Base-by-base conservation (phyloP, 2,888 invertebrate species). In the Synanthedon tipuliformis region DNA sequence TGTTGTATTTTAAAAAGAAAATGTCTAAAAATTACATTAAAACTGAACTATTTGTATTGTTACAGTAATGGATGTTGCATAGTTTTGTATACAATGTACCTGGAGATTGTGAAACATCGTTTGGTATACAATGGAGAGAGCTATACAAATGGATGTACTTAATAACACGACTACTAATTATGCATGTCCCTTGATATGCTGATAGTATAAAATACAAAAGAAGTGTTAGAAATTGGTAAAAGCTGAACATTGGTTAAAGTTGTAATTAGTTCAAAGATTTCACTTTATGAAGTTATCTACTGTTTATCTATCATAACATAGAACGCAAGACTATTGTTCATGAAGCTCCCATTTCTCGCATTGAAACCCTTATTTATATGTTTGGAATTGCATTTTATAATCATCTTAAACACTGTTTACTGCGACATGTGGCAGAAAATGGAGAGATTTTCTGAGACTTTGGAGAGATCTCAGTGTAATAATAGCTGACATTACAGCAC, bases 51-150 rank as follows among this genome's bases (percentile, higher is more conserved):
- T 66, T 64, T 64, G 71, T 72, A 75, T 72, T 70, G 67, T 69
- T 73, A 75, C 71, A 78, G 73, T 71, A 69, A 75, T 69, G 73
- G 71, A 70, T 68, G 67, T 71, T 69, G 68, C 63, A 62, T 65
- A 65, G 67, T 34, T 34, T 34, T 34, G 10, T 34, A 34, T 34
- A 34, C 34, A 34, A 34, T 34, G 74, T 67, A 78, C 78, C 78
- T 80, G 15, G 75, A 75, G 79, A 80, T 79, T 78, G 78, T 78
- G 77, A 80, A 81, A 78, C 74, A 74, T 81, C 79, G 80, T 73
- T 75, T 71, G 64, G 65, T 65, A 64, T 67, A 83, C 79, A 82
- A 82, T 79, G 71, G 81, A 78, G 81, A 84, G 80, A 81, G 81
- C 75, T 67, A 71, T 69, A 67, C 68, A 72, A 75, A 71, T 34